A percentile compares a stretch with the other conserved stretches of the same genome.
Conservation (phyloP, 2,888 invertebrate species). For the Nymphalis urticae region DNA sequence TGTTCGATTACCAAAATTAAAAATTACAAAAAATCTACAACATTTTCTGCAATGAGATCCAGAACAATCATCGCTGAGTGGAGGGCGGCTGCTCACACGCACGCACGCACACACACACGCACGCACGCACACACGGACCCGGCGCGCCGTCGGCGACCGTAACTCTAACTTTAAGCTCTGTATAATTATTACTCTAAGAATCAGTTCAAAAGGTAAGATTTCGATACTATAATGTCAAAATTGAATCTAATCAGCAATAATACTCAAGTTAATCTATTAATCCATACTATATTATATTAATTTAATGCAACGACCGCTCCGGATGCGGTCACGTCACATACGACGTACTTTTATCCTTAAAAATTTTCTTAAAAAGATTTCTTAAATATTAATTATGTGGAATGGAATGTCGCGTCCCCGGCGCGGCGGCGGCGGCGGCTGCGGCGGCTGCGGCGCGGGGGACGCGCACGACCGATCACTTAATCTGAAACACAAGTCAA, state of each 20-base stretch:
- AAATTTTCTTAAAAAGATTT: slow-evolving; percentile 74
- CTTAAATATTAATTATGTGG: slow-evolving; percentile 78
- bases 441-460: slow-evolving; percentile 50
- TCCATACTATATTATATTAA: slow-evolving; percentile 79
- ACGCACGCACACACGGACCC: slow-evolving; percentile 39
- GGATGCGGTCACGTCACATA: slow-evolving; percentile 58
- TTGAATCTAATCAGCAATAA: slow-evolving; percentile 78
- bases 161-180: slow-evolving; percentile 61
- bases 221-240: slow-evolving; percentile 59
- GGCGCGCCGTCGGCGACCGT: slow-evolving; percentile 43
- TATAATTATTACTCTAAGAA: slow-evolving; percentile 61
- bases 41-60: slow-evolving; percentile 76
- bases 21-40: slow-evolving; percentile 70
- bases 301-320: slow-evolving; percentile 64
- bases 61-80: slow-evolving; percentile 59
- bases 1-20: slow-evolving; percentile 64
- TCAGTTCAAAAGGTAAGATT: slow-evolving; percentile 68
- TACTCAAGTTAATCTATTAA: slow-evolving; percentile 79
- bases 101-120: slow-evolving; percentile 41
- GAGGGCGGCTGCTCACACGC: slow-evolving; percentile 47
- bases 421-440: slow-evolving; percentile 57
- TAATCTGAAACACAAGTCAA: slow-evolving; percentile 67
- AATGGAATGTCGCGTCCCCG: slow-evolving; percentile 79
- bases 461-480: slow-evolving; percentile 77
- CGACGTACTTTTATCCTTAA: slow-evolving; percentile 74